Percentiles rank a stretch among this genome's conserved stretches.
These are phyloP conservation scores for Thysanoteuthis rhombus DNA, from an alignment of 2,888 invertebrate species.

Conservation along the genomic window DNA sequence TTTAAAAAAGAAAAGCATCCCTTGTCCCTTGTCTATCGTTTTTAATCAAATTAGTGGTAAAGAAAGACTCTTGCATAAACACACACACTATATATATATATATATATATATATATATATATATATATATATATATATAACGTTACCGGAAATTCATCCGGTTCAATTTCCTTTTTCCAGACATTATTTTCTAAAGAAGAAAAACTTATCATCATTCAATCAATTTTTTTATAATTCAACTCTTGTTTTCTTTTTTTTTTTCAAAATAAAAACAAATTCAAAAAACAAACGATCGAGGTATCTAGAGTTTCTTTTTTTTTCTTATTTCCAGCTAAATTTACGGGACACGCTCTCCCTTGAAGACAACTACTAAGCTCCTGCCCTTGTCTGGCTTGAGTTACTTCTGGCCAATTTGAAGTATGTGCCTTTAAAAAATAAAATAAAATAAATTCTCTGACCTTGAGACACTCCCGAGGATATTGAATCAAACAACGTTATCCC, in stretches of 20 bases:
- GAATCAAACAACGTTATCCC: background rate
- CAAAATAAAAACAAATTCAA: background rate
- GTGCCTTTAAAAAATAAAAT: background rate
- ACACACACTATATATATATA: too few relatives aligned
- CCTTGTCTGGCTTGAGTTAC: background rate
- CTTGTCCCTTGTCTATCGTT: too few relatives aligned
- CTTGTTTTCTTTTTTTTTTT: background rate
- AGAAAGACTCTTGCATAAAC: too few relatives aligned
- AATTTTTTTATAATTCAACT: background rate
- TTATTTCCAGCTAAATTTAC: background rate
- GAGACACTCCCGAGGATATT: background rate
- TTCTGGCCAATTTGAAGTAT: background rate
- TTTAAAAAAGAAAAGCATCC: too few relatives aligned
- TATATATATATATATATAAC: too few relatives aligned
- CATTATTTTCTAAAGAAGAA: background rate
- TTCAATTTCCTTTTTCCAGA: background rate
- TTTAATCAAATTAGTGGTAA: too few relatives aligned
- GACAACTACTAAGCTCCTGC: background rate
- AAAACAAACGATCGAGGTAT: background rate
- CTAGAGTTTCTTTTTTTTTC: background rate
- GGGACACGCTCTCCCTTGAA: background rate
- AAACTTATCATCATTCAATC: background rate
- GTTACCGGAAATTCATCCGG: background rate
- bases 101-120: too few relatives aligned
- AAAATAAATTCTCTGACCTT: background rate